phyloP scores from a whole-genome alignment of 2,113 vertebrate species.

The Excalfactoria chinensis region DNA sequence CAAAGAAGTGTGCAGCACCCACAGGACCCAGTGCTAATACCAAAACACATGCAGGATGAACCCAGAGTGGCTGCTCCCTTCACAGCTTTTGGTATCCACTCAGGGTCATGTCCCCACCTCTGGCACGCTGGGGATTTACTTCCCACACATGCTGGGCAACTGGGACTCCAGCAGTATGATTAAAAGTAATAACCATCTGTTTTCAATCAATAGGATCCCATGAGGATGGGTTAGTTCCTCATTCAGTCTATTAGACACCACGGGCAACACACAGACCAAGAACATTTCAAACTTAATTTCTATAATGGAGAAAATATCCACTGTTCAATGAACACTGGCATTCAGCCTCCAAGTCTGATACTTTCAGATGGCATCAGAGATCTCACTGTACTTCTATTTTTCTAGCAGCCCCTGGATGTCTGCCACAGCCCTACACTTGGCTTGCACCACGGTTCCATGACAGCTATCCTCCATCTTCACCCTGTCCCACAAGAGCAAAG shows the following conservation, averaged over 20 bases:
- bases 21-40: accelerated
- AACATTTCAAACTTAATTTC: background rate
- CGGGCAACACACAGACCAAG: background rate
- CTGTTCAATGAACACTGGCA: background rate
- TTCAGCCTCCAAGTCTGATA: background rate
- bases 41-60: background rate
- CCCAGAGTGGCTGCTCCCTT: background rate
- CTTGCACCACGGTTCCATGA: background rate
- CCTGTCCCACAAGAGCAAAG: background rate
- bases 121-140: background rate
- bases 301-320: background rate
- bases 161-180: background rate
- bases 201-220: background rate
- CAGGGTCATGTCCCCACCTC: background rate
- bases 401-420: background rate
- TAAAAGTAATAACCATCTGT: background rate
- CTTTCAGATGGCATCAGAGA: background rate
- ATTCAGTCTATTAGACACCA: background rate
- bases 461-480: accelerated
- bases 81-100: background rate
- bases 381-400: background rate
- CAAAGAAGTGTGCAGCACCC: background rate
- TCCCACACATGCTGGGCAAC: background rate
- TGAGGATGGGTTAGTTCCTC: background rate
- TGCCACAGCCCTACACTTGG: accelerated